Base-by-base conservation (phyloP, 1,140 invertebrate genomes). In the Leucophenga varia region DNA sequence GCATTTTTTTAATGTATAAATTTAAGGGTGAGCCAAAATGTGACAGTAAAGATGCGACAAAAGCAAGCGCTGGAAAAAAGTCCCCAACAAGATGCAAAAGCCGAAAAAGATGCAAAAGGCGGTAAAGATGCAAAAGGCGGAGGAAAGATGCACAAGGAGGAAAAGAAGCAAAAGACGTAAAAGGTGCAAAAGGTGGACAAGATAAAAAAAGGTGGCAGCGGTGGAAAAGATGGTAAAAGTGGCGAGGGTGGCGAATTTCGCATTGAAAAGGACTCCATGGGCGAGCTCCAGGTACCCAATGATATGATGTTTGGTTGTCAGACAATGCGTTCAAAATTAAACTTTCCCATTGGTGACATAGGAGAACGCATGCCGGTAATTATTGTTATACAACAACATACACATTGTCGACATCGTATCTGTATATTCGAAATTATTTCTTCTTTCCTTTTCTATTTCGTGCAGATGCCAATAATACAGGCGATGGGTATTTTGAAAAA, bases 401-500 rank as follows among this genome's bases (percentile, higher is more conserved):
- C n/a, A n/a, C n/a, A n/a, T n/a, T n/a, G n/a, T 7, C 13, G 3
- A 8, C 2, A 10, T 3, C 22, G 13, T 20, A 8, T 4, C 30
- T 17, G 2, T 1, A 12, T 14, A 8, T 22, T 13, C 2, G 36
- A 5, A 1, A 13, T 7, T 16, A 9, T 6, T n/a, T 5, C 2
- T 10, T 25, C 22, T 25, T 25, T 25, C 22, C 10, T 10, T 40
- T 16, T 19, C 10, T 17, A 8, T 40, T 19, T 21, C 17, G 6
- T 35, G 13, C 13, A 92, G 88, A 82, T 86, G 54, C 88, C 93
- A 4, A 84, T 99, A 0, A 91, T 99, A 37, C 85, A 89, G 52
- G 95, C 95, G 3, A 93, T 99, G 84, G 97, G 95, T 36, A 89
- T 97, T 44, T 75, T 99, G 36, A 99, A 99, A 74, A 97, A 97